Conservation (phyloP, 1,140 invertebrate species). For the Agrilus planipennis region DNA sequence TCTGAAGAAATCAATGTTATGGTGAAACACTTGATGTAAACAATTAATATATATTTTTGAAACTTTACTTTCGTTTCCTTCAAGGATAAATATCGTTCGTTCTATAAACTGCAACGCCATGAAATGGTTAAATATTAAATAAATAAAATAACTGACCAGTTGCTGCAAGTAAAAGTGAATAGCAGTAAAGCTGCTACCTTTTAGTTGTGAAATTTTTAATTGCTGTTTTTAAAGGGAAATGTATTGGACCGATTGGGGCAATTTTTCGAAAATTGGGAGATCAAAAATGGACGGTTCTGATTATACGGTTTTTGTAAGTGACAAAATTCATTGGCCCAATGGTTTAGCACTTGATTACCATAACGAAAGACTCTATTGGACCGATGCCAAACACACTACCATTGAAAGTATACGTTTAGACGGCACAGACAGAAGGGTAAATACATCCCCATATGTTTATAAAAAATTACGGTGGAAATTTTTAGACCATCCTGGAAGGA, state of each 20-base stretch:
- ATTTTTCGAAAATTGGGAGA: constrained; percentile 57
- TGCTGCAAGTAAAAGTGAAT: too few relatives aligned
- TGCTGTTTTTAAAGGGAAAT: constrained; percentile 43
- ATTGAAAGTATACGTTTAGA: constrained; percentile 69
- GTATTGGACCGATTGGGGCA: constrained; percentile 81
- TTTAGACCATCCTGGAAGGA: constrained; percentile 39
- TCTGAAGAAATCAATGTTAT: too few relatives aligned
- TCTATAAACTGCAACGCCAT: too few relatives aligned
- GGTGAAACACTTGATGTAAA: too few relatives aligned
- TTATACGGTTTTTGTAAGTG: constrained; percentile 45
- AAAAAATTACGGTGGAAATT: neutral
- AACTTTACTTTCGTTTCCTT: too few relatives aligned
- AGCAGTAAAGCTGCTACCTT: too few relatives aligned
- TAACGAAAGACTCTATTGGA: constrained; percentile 66
- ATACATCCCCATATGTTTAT: constrained; percentile 5
- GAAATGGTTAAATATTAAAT: too few relatives aligned
- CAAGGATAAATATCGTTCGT: too few relatives aligned
- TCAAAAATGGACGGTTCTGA: constrained; percentile 73
- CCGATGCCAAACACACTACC: constrained; percentile 57
- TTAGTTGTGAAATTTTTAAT: too few relatives aligned
- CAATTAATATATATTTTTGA: too few relatives aligned
- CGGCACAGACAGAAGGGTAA: constrained; percentile 52
- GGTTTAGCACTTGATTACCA: constrained; percentile 80
- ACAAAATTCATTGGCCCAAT: constrained; percentile 71
- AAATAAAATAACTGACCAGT: too few relatives aligned